Conservation (phyloP, 2,888 invertebrate genomes). For the Busseola fusca region DNA sequence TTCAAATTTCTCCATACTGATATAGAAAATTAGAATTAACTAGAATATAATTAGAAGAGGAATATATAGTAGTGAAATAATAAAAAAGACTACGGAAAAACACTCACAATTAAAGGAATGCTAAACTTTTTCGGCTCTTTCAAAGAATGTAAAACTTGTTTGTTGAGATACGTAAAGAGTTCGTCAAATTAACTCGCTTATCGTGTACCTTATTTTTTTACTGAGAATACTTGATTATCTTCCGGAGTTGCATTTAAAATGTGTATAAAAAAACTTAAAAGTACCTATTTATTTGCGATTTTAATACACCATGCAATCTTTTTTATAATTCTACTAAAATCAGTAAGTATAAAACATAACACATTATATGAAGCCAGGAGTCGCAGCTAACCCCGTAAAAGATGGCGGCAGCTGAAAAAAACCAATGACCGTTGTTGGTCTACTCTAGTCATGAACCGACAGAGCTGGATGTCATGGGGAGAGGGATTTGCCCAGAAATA, state of each 20-base stretch:
- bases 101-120: neutral
- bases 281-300: neutral
- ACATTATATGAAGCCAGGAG: neutral
- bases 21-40: neutral
- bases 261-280: neutral
- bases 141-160: neutral
- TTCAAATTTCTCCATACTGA: slow-evolving; percentile 11
- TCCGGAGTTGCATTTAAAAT: slow-evolving; percentile 13
- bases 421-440: neutral
- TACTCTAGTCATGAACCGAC: neutral
- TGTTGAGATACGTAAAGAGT: neutral
- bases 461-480: neutral
- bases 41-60: neutral
- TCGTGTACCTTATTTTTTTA: neutral
- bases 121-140: neutral
- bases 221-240: neutral
- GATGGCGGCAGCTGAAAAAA: neutral
- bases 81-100: neutral
- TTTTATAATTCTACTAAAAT: slow-evolving; percentile 5
- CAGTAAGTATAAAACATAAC: neutral
- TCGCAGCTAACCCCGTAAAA: neutral
- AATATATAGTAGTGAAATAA: neutral
- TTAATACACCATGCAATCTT: neutral
- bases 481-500: neutral
- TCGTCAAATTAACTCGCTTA: neutral